Conservation (phyloP, 2,113 vertebrate genomes). For the Nothocercus nigrocapillus region DNA sequence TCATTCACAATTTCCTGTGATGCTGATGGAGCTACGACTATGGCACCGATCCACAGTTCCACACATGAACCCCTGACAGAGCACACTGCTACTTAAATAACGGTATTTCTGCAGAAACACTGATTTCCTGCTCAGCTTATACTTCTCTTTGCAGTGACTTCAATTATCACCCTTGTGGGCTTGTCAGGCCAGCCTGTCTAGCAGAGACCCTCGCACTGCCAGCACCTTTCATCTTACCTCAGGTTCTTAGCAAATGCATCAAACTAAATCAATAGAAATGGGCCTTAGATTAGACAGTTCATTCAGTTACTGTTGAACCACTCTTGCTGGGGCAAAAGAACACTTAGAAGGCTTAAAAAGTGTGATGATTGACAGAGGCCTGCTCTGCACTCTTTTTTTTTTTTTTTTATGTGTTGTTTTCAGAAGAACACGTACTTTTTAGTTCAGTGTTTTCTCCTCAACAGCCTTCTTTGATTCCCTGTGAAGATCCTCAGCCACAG, state of each 20-base stretch:
- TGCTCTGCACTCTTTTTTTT: neutral
- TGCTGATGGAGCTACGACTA: neutral
- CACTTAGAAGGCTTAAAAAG: fast-evolving
- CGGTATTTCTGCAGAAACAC: neutral
- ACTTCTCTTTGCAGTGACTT: neutral
- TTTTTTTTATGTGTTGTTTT: neutral
- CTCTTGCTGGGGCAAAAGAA: neutral
- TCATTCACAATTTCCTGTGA: neutral
- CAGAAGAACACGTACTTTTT: neutral
- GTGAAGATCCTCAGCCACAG: neutral
- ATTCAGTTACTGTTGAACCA: neutral
- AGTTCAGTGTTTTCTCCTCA: neutral
- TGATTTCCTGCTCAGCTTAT: neutral
- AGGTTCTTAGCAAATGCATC: neutral
- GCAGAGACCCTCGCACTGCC: neutral
- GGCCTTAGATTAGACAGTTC: neutral
- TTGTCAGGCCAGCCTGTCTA: fast-evolving
- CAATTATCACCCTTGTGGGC: neutral
- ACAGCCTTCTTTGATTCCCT: neutral
- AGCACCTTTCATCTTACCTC: neutral
- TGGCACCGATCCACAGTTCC: neutral
- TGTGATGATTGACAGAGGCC: neutral
- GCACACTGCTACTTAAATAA: neutral
- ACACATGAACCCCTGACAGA: neutral
- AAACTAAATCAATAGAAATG: neutral